phyloP scores from a whole-genome alignment of 2,797 vertebrate genomes.

The Micromesistius poutassou region DNA sequence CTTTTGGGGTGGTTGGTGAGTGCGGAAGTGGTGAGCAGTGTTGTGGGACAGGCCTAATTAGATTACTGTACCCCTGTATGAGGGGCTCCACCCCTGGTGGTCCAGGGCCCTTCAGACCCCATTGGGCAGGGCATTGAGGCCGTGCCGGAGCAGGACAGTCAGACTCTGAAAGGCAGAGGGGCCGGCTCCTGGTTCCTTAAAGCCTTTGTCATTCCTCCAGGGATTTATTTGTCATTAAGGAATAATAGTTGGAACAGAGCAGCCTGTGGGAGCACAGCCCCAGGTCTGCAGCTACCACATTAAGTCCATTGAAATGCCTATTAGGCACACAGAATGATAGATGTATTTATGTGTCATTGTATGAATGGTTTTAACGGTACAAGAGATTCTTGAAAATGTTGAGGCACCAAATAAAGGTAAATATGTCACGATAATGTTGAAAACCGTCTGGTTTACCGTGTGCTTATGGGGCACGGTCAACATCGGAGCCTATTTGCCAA shows the following conservation, averaged over 20 bases:
- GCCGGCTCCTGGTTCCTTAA: slow-evolving; percentile 76
- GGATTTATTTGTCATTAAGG: slow-evolving; percentile 80
- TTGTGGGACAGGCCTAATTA: slow-evolving; percentile 78
- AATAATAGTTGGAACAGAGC: slow-evolving; percentile 66
- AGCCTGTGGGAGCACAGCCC: slow-evolving; percentile 48
- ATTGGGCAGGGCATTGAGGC: slow-evolving; percentile 61
- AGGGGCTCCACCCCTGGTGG: slow-evolving; percentile 81
- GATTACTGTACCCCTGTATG: slow-evolving; percentile 83
- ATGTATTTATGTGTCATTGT: background rate
- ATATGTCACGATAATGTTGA: background rate
- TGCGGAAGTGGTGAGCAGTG: slow-evolving; percentile 69
- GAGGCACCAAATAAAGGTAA: background rate
- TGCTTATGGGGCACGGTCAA: background rate
- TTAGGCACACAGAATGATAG: background rate
- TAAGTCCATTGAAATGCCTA: background rate
- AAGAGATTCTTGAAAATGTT: background rate
- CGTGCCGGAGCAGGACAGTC: slow-evolving; percentile 51
- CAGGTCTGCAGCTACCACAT: background rate
- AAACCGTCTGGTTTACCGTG: background rate
- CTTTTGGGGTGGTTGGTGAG: slow-evolving; percentile 40
- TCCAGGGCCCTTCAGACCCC: slow-evolving; percentile 72
- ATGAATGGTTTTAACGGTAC: background rate
- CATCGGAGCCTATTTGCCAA: background rate
- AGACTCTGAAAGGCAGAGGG: slow-evolving; percentile 69
- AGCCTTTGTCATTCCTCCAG: slow-evolving; percentile 74